Conservation (phyloP, 1,140 invertebrate species). For the Drosophila orosa region DNA sequence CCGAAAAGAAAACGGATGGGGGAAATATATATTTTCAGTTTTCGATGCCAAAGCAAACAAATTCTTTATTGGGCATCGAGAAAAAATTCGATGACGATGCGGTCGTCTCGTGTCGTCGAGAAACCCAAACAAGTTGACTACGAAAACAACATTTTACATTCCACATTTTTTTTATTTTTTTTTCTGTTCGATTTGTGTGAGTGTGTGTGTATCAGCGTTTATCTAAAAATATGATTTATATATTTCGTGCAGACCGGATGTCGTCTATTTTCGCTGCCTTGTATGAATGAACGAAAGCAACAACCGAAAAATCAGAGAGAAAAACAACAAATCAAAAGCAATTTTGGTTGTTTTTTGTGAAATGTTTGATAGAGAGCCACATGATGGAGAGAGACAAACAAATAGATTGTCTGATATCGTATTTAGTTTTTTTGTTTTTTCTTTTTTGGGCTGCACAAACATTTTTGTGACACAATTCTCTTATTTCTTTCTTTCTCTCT, state of each 20-base stretch:
- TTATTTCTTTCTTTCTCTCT: constrained; percentile 38
- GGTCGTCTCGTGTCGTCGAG: constrained; percentile 34
- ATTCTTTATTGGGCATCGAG: constrained; percentile 37
- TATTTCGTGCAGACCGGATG: constrained; percentile 79
- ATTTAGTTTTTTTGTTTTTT: neutral
- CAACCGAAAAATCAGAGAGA: constrained; percentile 11
- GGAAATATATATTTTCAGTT: constrained; percentile 24
- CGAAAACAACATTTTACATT: constrained; percentile 55
- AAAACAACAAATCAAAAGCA: constrained; percentile 37
- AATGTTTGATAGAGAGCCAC: constrained; percentile 52
- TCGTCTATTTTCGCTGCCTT: constrained; percentile 75
- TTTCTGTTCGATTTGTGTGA: constrained; percentile 42
- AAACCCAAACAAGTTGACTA: constrained; percentile 52
- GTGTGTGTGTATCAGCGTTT: constrained; percentile 64
- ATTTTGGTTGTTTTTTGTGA: constrained; percentile 46
- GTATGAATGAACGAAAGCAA: constrained; percentile 58
- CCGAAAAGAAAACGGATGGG: neutral
- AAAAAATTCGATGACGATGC: constrained; percentile 56
- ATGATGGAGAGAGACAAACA: constrained; percentile 29
- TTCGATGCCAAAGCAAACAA: constrained; percentile 34
- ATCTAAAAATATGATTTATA: constrained; percentile 83
- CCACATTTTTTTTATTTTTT: constrained; percentile 5
- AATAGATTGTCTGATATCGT: constrained; percentile 45
- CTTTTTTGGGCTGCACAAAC: constrained; percentile 33
- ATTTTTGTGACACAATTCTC: constrained; percentile 63